Percentiles rank a stretch among this genome's conserved stretches.
phyloP scores from a whole-genome alignment of 2,888 invertebrate genomes.

The Sarcophaga variegata region DNA sequence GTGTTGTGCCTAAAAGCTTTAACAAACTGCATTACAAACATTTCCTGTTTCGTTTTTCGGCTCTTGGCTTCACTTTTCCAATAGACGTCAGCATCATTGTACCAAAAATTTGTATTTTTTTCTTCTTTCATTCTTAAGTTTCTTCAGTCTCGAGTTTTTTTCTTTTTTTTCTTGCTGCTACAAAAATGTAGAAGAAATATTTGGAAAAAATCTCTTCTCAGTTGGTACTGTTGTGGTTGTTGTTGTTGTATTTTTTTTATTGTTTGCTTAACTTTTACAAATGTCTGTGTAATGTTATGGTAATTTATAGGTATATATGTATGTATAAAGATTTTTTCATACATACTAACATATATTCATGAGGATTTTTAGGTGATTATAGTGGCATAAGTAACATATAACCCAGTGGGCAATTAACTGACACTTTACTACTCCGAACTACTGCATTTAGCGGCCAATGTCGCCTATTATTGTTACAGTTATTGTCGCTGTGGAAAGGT shows the following conservation, averaged over 20 bases:
- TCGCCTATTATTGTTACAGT: too few species aligned
- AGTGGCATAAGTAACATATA: too few species aligned
- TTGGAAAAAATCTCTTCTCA: constrained; percentile 20
- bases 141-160: not conserved
- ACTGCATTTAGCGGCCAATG: too few species aligned
- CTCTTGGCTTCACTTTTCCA: constrained; percentile 4
- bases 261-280: constrained; percentile 64
- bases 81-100: constrained; percentile 15
- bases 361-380: not conserved
- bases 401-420: too few species aligned
- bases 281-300: constrained; percentile 29
- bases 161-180: not conserved
- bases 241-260: constrained; percentile 31
- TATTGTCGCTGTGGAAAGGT: too few species aligned
- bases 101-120: constrained; percentile 40
- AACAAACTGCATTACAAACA: constrained; percentile 63
- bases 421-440: too few species aligned
- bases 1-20: constrained; percentile 66
- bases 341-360: not conserved
- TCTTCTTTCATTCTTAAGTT: not conserved
- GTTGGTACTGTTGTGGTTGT: not conserved
- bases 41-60: constrained; percentile 22
- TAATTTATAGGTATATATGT: constrained; percentile 4
- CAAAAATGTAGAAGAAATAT: constrained; percentile 29
- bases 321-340: not conserved